Evolutionary conservation across 2,888 invertebrate genomes (phyloP).

Genomic region (Pristionchus maxplancki): DNA sequence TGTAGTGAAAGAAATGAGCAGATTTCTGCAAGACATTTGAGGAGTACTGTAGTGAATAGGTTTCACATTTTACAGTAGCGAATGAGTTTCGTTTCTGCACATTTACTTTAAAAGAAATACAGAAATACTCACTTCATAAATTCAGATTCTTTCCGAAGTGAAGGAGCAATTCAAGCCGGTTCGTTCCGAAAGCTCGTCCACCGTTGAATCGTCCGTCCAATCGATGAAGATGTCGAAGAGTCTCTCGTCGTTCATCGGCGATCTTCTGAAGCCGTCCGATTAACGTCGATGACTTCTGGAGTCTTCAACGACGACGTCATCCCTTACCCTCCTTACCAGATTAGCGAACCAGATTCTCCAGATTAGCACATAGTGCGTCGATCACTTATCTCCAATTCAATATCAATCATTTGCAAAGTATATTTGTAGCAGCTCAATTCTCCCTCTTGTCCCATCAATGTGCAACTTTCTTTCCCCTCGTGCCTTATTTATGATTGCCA

Average conservation of each 20-base stretch:
- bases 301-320: too few relatives aligned
- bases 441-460: not conserved
- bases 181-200: slow-evolving; percentile 51
- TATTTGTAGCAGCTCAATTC: not conserved
- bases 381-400: not conserved
- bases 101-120: too few relatives aligned
- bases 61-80: too few relatives aligned
- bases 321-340: not conserved
- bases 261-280: slow-evolving; percentile 57
- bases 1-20: too few relatives aligned
- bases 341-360: not conserved
- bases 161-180: slow-evolving; percentile 66
- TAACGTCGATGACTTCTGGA: too few relatives aligned
- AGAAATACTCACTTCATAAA: too few relatives aligned
- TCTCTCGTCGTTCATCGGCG: slow-evolving; percentile 66
- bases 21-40: too few relatives aligned
- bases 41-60: too few relatives aligned
- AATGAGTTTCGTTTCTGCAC: too few relatives aligned
- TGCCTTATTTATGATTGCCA: not conserved
- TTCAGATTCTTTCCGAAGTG: slow-evolving; percentile 65
- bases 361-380: not conserved
- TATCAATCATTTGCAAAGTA: not conserved
- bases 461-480: slow-evolving; percentile 15
- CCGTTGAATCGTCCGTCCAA: slow-evolving; percentile 55
- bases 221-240: slow-evolving; percentile 70